Conservation (phyloP, 2,113 vertebrate species). For the Calyptomena viridis region DNA sequence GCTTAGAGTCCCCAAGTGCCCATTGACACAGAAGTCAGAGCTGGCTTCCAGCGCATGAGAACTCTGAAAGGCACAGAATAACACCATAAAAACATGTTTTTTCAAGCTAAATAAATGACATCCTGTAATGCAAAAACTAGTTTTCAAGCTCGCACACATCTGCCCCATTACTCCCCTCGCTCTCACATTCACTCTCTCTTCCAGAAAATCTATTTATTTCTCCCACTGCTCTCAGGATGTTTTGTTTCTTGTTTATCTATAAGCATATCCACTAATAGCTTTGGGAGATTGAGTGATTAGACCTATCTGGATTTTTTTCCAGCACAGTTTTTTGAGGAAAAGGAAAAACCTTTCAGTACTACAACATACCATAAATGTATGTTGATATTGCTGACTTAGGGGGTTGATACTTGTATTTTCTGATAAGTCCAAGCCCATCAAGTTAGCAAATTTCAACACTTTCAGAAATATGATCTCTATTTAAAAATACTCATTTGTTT, state of each 20-base stretch:
- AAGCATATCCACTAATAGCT: constrained; percentile 27
- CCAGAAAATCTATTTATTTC: constrained; percentile 62
- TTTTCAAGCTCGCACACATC: constrained; percentile 22
- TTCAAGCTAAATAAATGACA: constrained; percentile 59
- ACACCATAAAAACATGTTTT: constrained; percentile 23
- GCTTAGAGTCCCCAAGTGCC: constrained; percentile 13
- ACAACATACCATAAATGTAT: accelerated
- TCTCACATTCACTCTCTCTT: constrained; percentile 43
- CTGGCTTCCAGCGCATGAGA: constrained; percentile 29
- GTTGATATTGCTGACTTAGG: not conserved
- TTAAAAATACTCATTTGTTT: not conserved
- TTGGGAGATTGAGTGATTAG: constrained; percentile 18
- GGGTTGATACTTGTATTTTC: not conserved
- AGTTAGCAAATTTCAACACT: not conserved
- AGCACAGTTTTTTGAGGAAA: not conserved
- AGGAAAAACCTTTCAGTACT: not conserved
- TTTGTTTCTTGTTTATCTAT: constrained; percentile 59
- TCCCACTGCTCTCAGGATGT: constrained; percentile 54
- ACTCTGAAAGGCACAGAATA: constrained; percentile 18
- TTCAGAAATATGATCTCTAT: not conserved
- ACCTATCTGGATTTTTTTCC: not conserved
- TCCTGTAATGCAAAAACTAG: constrained; percentile 59
- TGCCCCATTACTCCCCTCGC: not conserved
- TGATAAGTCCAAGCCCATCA: not conserved
- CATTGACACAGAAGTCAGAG: constrained; percentile 48